Conservation (phyloP, 2,888 invertebrate species). For the Drosophila vallismaia region DNA sequence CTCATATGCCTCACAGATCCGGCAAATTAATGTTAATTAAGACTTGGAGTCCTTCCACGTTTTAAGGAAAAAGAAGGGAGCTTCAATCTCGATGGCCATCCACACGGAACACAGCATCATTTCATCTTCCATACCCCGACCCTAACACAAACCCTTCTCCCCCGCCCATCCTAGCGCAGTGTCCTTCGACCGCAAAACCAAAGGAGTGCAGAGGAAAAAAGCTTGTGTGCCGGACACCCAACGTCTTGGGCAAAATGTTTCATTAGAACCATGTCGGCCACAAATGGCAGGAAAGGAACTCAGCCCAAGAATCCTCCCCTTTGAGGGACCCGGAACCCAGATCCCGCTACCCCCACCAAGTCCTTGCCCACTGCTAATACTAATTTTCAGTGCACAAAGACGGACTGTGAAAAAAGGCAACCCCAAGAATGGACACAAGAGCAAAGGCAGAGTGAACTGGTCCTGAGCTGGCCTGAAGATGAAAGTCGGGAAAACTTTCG, state of each 20-base stretch:
- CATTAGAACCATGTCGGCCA: conserved; percentile 73
- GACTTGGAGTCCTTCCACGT: conserved; percentile 27
- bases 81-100: conserved; percentile 39
- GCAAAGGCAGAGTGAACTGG: conserved; percentile 24
- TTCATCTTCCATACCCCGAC: conserved; percentile 38
- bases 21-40: conserved; percentile 50
- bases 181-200: conserved; percentile 69
- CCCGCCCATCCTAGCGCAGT: conserved; percentile 49
- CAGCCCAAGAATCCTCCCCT: conserved; percentile 24
- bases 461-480: conserved; percentile 40
- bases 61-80: conserved; percentile 29
- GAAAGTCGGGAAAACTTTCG: conserved; percentile 64
- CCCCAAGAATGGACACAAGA: conserved; percentile 36
- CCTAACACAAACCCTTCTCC: conserved; percentile 11
- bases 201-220: conserved; percentile 33
- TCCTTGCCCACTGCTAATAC: conserved; percentile 33
- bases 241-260: conserved; percentile 72
- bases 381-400: conserved; percentile 72
- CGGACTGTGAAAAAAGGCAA: conserved; percentile 46
- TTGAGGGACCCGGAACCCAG: conserved; percentile 23
- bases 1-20: conserved; percentile 20
- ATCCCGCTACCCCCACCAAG: conserved; percentile 9
- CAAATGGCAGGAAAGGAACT: conserved; percentile 56
- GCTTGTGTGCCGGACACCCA: conserved; percentile 43
- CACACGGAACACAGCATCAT: conserved; percentile 53